Percentiles rank a stretch among this genome's conserved stretches.
These are phyloP conservation scores for Imbricaverruca yamaguchii DNA, from an alignment of 2,888 invertebrate species.

Conservation along the genomic window DNA sequence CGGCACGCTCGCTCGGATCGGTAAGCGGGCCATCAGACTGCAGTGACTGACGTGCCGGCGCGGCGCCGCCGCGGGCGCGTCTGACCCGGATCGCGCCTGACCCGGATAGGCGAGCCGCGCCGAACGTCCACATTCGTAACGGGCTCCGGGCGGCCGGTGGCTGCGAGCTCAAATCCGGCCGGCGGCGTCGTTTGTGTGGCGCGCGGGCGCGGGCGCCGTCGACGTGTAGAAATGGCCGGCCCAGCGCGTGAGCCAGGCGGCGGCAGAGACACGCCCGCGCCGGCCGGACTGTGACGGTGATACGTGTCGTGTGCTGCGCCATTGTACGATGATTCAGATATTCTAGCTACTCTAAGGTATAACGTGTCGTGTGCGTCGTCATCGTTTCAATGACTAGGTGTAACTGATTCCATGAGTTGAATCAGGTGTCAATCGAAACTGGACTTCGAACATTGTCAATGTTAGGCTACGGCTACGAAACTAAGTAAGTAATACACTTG, in stretches of 20 bases:
- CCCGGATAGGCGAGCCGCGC: background rate
- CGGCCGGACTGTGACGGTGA: background rate
- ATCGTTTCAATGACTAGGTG: too few species aligned
- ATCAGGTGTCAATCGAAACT: too few species aligned
- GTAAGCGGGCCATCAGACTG: too few species aligned
- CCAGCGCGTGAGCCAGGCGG: background rate
- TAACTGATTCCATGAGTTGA: too few species aligned
- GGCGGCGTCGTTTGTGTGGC: too few species aligned
- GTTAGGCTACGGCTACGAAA: background rate
- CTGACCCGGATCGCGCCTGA: conserved; percentile 11
- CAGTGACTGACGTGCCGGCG: too few species aligned
- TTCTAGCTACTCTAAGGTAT: background rate
- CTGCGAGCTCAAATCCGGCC: background rate
- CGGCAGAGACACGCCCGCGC: background rate
- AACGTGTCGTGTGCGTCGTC: background rate
- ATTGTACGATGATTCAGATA: too few species aligned
- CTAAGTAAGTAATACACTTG: background rate
- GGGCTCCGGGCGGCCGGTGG: background rate
- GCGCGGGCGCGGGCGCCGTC: background rate
- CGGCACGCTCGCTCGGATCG: too few species aligned
- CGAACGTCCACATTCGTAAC: background rate
- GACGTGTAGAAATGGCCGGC: background rate
- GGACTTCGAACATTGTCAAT: background rate
- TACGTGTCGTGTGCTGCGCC: conserved; percentile 18
- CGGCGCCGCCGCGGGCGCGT: background rate